These are phyloP conservation scores for Trigoniulus corallinus DNA, from an alignment of 1,140 invertebrate genomes.

Conservation along the genomic window DNA sequence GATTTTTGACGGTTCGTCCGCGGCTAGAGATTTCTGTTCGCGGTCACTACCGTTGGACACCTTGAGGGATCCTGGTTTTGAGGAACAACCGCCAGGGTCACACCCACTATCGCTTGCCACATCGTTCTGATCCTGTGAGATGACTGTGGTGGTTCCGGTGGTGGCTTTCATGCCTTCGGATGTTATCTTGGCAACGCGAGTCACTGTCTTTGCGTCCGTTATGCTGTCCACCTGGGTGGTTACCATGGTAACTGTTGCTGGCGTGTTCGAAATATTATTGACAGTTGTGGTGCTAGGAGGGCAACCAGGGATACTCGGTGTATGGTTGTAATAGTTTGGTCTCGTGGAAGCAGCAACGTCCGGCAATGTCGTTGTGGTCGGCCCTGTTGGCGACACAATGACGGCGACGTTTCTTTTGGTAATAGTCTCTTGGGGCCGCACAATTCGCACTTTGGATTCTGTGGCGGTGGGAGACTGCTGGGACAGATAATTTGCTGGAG, in stretches of 20 bases:
- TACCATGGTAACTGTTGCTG: slow-evolving; percentile 4
- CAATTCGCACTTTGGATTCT: too few relatives aligned
- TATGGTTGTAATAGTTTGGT: slow-evolving; percentile 9
- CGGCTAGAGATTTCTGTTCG: too few relatives aligned
- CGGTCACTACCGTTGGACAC: slow-evolving; percentile 6
- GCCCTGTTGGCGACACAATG: slow-evolving; percentile 18
- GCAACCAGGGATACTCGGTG: slow-evolving; percentile 9
- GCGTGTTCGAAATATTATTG: too few relatives aligned
- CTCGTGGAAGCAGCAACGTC: not conserved
- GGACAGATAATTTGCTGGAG: slow-evolving; percentile 26
- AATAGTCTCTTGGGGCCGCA: not conserved
- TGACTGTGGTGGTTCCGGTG: slow-evolving; percentile 11
- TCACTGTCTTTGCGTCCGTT: slow-evolving; percentile 20
- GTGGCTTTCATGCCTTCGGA: slow-evolving; percentile 5
- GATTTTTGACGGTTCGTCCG: too few relatives aligned
- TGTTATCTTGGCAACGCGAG: slow-evolving; percentile 10
- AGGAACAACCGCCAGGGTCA: slow-evolving; percentile 5
- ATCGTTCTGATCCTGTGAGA: slow-evolving; percentile 12
- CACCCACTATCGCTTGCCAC: slow-evolving; percentile 3
- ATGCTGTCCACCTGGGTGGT: slow-evolving; percentile 15
- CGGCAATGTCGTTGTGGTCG: slow-evolving; percentile 1
- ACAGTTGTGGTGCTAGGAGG: too few relatives aligned
- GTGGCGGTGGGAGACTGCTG: slow-evolving; percentile 20
- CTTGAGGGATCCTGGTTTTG: slow-evolving; percentile 10
- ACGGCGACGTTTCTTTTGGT: too few relatives aligned